Conservation (phyloP, 2,888 invertebrate genomes). For the Amphipyra tragopoginis region DNA sequence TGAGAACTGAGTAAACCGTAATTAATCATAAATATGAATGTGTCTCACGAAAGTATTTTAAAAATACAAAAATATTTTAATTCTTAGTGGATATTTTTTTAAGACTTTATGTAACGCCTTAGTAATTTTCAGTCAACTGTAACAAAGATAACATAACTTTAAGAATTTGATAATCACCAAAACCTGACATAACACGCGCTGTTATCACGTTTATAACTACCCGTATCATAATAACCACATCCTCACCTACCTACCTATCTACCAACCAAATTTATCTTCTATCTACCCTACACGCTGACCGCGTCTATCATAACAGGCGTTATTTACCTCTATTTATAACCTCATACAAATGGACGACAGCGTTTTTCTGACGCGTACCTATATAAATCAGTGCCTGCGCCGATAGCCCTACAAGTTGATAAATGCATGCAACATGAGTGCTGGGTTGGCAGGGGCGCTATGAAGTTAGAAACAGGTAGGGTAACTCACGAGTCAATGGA, state of each 20-base stretch:
- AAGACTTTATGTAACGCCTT: too few species aligned
- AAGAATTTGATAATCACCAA: too few species aligned
- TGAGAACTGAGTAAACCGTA: too few species aligned
- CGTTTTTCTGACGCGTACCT: slow-evolving; percentile 75
- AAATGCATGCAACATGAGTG: slow-evolving; percentile 79
- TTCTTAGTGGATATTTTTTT: too few species aligned
- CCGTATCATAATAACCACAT: slow-evolving; percentile 4
- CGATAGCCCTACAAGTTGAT: slow-evolving; percentile 80
- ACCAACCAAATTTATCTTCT: slow-evolving; percentile 2
- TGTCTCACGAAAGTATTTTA: too few species aligned
- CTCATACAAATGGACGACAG: slow-evolving; percentile 73
- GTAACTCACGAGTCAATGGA: too few species aligned
- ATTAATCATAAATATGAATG: too few species aligned
- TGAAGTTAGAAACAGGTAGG: slow-evolving; percentile 4
- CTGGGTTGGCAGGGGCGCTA: slow-evolving; percentile 56
- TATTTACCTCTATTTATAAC: slow-evolving; percentile 71
- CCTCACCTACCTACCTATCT: neutral
- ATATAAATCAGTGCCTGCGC: slow-evolving; percentile 78
- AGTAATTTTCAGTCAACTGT: too few species aligned
- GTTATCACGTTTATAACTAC: too few species aligned
- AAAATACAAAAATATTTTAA: too few species aligned
- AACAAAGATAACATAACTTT: too few species aligned
- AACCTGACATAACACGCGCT: too few species aligned
- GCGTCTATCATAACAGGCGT: slow-evolving; percentile 39
- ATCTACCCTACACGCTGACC: slow-evolving; percentile 34